These are phyloP conservation scores for Xylocopa sonorina DNA, from an alignment of 1,140 invertebrate genomes.

Conservation along the genomic window DNA sequence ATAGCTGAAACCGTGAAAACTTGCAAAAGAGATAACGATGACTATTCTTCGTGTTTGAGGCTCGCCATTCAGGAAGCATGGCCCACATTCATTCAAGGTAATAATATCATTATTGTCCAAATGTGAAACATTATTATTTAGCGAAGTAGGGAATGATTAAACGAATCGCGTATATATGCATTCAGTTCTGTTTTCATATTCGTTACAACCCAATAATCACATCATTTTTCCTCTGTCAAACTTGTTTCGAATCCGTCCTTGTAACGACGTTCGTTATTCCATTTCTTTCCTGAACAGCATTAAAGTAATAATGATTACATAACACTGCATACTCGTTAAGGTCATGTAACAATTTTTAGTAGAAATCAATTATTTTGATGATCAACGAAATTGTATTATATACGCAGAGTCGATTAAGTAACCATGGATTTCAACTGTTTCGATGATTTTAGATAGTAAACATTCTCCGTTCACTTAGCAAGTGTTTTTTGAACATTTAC, in stretches of 20 bases:
- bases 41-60: slow-evolving; percentile 78
- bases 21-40: slow-evolving; percentile 72
- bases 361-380: not conserved
- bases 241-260: slow-evolving; percentile 2
- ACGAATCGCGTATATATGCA: not conserved
- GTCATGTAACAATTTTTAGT: not conserved
- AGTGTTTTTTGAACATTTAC: not conserved
- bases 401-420: not conserved
- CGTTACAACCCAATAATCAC: slow-evolving; percentile 27
- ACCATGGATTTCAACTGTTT: not conserved
- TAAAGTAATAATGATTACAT: not conserved
- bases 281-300: not conserved
- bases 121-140: too few relatives aligned
- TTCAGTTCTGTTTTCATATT: not conserved
- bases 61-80: slow-evolving; percentile 79
- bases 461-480: not conserved
- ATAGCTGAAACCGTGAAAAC: slow-evolving; percentile 71
- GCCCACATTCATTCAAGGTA: slow-evolving; percentile 76
- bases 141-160: not conserved
- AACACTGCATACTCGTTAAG: not conserved
- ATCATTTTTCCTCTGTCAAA: not conserved
- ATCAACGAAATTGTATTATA: not conserved
- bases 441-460: not conserved
- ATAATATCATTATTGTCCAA: not conserved
- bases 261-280: not conserved